phyloP scores from a whole-genome alignment of 2,113 vertebrate genomes.

The Arothron firmamentum region DNA sequence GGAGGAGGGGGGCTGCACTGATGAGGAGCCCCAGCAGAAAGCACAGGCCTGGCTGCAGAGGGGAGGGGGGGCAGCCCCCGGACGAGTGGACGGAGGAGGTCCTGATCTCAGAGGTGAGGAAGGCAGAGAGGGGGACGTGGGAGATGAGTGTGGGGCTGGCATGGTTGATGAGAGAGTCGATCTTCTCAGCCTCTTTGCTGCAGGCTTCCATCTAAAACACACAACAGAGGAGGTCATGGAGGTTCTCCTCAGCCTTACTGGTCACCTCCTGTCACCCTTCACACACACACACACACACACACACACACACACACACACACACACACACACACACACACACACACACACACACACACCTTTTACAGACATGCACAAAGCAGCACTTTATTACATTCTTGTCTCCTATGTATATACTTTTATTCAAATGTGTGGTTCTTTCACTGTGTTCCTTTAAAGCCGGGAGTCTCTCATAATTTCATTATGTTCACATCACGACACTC shows the following conservation, averaged over 20 bases:
- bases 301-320: too few relatives aligned
- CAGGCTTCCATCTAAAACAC: constrained; percentile 89
- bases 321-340: too few relatives aligned
- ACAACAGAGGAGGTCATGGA: background rate
- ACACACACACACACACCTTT: too few relatives aligned
- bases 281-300: too few relatives aligned
- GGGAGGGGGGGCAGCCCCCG: constrained; percentile 16
- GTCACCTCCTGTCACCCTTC: too few relatives aligned
- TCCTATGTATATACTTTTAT: too few relatives aligned
- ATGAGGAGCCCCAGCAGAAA: constrained; percentile 53
- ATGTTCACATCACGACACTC: too few relatives aligned
- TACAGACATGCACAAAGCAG: too few relatives aligned
- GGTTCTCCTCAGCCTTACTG: background rate
- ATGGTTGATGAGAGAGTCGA: constrained; percentile 92
- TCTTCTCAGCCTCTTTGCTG: constrained; percentile 97
- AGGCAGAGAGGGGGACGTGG: constrained; percentile 89
- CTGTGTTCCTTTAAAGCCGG: too few relatives aligned
- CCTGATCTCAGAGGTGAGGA: constrained; percentile 84
- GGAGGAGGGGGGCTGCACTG: constrained; percentile 2
- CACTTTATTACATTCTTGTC: too few relatives aligned
- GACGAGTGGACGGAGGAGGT: constrained; percentile 79
- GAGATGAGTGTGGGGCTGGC: constrained; percentile 90
- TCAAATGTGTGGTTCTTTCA: too few relatives aligned
- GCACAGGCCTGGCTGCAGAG: constrained; percentile 37
- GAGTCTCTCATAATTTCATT: too few relatives aligned